phyloP scores from a whole-genome alignment of 64 coral and sea anemone species.

The Pocillopora verrucosa region DNA sequence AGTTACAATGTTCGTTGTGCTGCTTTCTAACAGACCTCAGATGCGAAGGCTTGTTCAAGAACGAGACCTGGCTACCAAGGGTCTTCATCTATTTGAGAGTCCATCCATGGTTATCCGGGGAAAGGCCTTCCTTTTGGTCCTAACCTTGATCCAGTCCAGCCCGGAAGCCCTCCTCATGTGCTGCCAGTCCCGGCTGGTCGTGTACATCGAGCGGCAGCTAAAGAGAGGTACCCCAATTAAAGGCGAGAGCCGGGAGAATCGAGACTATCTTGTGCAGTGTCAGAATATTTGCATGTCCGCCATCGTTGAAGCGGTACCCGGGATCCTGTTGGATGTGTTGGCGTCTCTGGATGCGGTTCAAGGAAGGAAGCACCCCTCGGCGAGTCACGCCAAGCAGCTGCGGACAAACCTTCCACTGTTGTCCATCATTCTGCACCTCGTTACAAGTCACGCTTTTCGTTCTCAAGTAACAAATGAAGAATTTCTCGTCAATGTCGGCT shows the following conservation, averaged over 20 bases:
- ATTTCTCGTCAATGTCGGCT: conserved; percentile 68
- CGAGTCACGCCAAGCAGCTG: conserved; percentile 83
- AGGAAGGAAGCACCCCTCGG: conserved; percentile 90
- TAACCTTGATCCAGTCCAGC: conserved; percentile 50
- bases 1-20: conserved; percentile 86
- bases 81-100: conserved; percentile 92
- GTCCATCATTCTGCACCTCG: conserved; percentile 80
- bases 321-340: conserved; percentile 72
- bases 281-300: conserved; percentile 62
- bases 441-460: conserved; percentile 89
- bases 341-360: conserved; percentile 73
- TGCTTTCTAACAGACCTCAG: conserved; percentile 68
- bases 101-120: conserved; percentile 79
- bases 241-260: conserved; percentile 63
- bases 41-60: conserved; percentile 78
- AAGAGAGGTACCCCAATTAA: conserved; percentile 81
- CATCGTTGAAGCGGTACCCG: conserved; percentile 55
- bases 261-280: conserved; percentile 77
- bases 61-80: conserved; percentile 73
- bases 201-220: conserved; percentile 82
- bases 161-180: conserved; percentile 74
- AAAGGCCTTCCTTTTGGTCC: conserved; percentile 79
- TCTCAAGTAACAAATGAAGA: conserved; percentile 58
- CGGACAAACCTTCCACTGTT: conserved; percentile 74
- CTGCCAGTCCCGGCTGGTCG: conserved; percentile 79